Evolutionary conservation across 2,113 vertebrate species (phyloP).

Genomic region (Myotis yumanensis): DNA sequence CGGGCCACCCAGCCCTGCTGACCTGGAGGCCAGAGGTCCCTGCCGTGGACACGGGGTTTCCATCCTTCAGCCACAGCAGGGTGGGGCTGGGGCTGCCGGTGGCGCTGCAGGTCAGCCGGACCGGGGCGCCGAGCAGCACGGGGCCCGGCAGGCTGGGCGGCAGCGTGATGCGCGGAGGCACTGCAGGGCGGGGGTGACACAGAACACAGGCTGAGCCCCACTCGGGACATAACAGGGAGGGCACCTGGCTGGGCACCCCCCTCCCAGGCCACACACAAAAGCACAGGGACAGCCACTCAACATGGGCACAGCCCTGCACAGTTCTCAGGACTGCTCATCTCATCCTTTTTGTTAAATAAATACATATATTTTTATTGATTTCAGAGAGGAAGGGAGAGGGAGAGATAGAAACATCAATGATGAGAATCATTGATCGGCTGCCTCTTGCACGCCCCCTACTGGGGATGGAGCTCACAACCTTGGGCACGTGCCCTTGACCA

Average conservation of each 20-base stretch:
- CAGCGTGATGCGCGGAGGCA: conserved; percentile 85
- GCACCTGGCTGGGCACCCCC: not conserved
- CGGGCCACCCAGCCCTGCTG: conserved; percentile 55
- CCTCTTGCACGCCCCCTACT: no score
- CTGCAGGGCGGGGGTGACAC: conserved; percentile 63
- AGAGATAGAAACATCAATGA: no score
- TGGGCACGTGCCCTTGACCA: no score
- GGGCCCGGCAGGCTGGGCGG: conserved; percentile 82
- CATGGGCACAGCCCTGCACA: rapidly evolving
- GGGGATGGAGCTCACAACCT: no score
- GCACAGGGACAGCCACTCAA: not conserved
- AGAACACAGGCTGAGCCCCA: not conserved
- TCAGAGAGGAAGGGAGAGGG: no score
- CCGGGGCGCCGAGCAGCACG: conserved; percentile 82
- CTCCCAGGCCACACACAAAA: not conserved
- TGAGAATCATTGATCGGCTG: no score
- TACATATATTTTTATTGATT: no score
- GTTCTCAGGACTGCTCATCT: rapidly evolving
- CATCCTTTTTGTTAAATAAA: no score
- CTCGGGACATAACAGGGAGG: not conserved
- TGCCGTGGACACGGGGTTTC: conserved; percentile 84
- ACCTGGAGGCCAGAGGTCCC: conserved; percentile 83
- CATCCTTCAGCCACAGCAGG: conserved; percentile 92
- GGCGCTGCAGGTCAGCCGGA: conserved; percentile 87
- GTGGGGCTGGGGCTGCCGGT: conserved; percentile 86